Evolutionary conservation across 2,888 invertebrate genomes (phyloP).

Genomic region (Caenorhabditis macrosperma): DNA sequence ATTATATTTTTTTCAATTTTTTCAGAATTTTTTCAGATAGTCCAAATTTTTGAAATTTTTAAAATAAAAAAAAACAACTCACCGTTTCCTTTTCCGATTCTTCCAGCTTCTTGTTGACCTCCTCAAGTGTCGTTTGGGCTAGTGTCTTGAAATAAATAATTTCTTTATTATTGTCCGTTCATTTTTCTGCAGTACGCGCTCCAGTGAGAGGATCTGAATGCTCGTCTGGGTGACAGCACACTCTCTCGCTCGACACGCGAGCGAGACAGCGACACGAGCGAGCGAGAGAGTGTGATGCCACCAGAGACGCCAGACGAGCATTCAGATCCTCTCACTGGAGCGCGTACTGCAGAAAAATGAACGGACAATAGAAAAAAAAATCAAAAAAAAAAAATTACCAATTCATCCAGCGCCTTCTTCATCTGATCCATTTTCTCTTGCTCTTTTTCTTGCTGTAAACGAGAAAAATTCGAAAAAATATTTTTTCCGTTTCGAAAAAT

Average conservation of each 20-base stretch:
- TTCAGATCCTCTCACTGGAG: too few species aligned
- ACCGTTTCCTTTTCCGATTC: conserved; percentile 24
- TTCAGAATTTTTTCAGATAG: too few species aligned
- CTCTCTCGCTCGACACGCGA: too few species aligned
- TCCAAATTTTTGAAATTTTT: neutral
- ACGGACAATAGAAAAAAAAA: too few species aligned
- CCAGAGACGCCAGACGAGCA: too few species aligned
- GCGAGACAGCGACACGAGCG: too few species aligned
- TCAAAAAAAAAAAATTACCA: conserved; percentile 8
- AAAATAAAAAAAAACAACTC: neutral
- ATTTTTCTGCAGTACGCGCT: too few species aligned
- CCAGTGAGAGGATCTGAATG: too few species aligned
- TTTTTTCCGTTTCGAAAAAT: neutral
- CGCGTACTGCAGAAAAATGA: too few species aligned
- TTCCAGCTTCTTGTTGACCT: conserved; percentile 21
- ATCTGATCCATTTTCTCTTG: conserved; percentile 22
- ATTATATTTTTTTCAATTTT: too few species aligned
- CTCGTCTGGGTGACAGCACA: neutral
- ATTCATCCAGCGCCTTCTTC: conserved; percentile 44
- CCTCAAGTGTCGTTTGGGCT: conserved; percentile 22
- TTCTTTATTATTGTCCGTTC: neutral
- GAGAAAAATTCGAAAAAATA: too few species aligned
- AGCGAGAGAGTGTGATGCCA: too few species aligned
- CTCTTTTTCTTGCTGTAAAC: conserved; percentile 35
- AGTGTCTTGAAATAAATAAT: conserved; percentile 1